These are phyloP conservation scores for Molossus molossus DNA, from an alignment of 2,797 vertebrate genomes.

Conservation along the genomic window DNA sequence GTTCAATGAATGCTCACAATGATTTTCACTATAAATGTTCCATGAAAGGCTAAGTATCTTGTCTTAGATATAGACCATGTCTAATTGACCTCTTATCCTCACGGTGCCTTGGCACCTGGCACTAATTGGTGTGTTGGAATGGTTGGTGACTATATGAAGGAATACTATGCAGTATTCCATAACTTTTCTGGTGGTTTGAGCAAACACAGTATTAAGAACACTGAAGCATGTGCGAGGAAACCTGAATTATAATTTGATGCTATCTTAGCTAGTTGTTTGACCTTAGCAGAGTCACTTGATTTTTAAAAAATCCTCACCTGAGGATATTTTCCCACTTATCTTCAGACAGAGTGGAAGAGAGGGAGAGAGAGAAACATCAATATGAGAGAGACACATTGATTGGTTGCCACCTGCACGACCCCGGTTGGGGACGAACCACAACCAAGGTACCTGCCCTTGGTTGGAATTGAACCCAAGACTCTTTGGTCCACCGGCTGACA, in stretches of 20 bases:
- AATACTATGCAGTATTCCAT: not conserved
- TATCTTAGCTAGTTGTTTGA: not conserved
- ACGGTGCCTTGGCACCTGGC: not conserved
- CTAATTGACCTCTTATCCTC: not conserved
- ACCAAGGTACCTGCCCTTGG: too few relatives aligned
- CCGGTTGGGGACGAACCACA: too few relatives aligned
- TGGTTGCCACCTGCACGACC: too few relatives aligned
- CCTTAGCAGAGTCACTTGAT: not conserved
- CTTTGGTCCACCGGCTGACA: too few relatives aligned
- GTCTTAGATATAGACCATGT: not conserved
- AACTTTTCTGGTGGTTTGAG: not conserved
- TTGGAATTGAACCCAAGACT: too few relatives aligned
- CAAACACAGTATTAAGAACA: constrained; percentile 24
- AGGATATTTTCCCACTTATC: too few relatives aligned
- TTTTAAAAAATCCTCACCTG: not conserved
- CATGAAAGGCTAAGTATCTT: not conserved
- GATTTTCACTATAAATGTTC: not conserved
- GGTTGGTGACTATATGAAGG: not conserved
- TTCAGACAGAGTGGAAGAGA: too few relatives aligned
- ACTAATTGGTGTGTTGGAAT: not conserved
- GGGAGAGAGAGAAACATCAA: too few relatives aligned
- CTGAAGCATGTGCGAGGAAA: not conserved
- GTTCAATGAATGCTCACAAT: not conserved
- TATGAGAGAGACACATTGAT: too few relatives aligned
- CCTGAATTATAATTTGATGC: not conserved